Conservation (phyloP, 2,888 invertebrate genomes). For the Spodoptera exigua region DNA sequence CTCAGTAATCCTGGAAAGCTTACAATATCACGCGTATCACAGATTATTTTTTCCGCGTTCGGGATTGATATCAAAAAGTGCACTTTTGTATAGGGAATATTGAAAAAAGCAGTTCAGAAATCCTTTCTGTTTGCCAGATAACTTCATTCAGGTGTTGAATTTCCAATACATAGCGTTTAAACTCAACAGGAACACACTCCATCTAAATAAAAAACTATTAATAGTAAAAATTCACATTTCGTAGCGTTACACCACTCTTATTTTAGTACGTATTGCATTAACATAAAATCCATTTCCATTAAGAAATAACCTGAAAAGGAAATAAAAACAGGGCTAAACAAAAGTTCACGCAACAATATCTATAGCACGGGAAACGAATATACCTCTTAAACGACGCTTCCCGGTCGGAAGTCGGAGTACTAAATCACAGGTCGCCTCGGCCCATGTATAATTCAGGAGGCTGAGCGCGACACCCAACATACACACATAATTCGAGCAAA, state of each 20-base stretch:
- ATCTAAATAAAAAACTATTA: not conserved
- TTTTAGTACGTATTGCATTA: constrained; percentile 6
- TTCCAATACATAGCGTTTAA: not conserved
- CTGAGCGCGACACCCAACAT: constrained; percentile 78
- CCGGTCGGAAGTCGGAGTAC: constrained; percentile 72
- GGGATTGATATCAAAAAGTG: constrained; percentile 40
- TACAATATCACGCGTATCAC: constrained; percentile 42
- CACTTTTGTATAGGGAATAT: constrained; percentile 21
- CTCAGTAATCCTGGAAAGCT: constrained; percentile 40
- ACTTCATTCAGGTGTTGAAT: constrained; percentile 10
- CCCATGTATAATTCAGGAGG: constrained; percentile 86
- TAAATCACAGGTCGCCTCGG: constrained; percentile 83
- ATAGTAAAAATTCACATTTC: not conserved
- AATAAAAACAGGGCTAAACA: constrained; percentile 43
- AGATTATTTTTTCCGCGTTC: constrained; percentile 31
- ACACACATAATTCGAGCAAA: constrained; percentile 77
- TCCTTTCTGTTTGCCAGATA: constrained; percentile 3
- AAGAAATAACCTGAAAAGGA: constrained; percentile 14
- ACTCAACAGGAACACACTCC: not conserved
- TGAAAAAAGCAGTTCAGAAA: constrained; percentile 11
- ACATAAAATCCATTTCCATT: constrained; percentile 19
- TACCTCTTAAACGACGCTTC: constrained; percentile 75
- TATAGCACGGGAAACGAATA: constrained; percentile 71
- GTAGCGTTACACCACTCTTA: not conserved
- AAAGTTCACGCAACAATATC: constrained; percentile 67